These are phyloP conservation scores for Petroica traversi DNA, from an alignment of 2,113 vertebrate species.

Conservation along the genomic window DNA sequence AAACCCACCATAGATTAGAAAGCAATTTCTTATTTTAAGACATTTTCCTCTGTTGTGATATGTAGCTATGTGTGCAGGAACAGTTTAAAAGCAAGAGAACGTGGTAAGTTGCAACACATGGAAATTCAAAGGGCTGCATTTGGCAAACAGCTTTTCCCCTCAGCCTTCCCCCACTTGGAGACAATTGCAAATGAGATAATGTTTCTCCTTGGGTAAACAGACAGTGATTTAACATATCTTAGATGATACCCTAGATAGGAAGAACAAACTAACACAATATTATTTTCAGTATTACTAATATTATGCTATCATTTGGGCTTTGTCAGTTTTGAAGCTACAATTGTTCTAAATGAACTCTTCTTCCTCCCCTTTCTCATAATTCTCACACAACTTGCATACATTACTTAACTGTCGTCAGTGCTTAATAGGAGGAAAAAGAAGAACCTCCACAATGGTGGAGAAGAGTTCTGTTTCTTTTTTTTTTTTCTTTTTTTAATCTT, in stretches of 20 bases:
- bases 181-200: neutral
- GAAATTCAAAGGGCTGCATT: neutral
- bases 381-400: neutral
- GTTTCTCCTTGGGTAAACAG: neutral
- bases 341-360: neutral
- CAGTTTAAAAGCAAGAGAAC: neutral
- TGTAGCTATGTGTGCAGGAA: neutral
- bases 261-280: neutral
- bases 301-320: neutral
- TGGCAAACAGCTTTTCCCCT: neutral
- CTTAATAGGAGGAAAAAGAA: neutral
- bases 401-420: neutral
- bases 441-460: neutral
- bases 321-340: neutral
- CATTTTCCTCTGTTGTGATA: neutral
- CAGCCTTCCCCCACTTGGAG: neutral
- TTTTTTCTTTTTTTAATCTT: neutral
- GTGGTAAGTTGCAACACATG: neutral
- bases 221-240: neutral
- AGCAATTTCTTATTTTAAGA: neutral
- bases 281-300: neutral
- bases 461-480: neutral
- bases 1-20: neutral
- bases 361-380: neutral
- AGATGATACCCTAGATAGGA: neutral